A percentile compares a stretch with the other conserved stretches of the same genome.
These are phyloP conservation scores for Atta texana DNA, from an alignment of 1,140 invertebrate species.

Conservation along the genomic window DNA sequence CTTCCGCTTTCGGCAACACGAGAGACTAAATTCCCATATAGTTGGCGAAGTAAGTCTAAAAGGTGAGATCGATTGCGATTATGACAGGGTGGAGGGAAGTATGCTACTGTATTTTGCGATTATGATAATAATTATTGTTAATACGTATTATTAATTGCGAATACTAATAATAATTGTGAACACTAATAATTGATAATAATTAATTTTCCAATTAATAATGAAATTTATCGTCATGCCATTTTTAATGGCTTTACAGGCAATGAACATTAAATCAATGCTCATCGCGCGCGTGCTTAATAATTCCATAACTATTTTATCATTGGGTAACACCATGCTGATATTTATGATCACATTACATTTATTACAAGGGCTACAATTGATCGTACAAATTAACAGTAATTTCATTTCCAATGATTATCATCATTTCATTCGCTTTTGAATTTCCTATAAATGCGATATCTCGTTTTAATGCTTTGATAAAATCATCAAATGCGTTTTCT, in stretches of 20 bases:
- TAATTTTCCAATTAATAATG: slow-evolving; percentile 28
- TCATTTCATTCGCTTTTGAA: background rate
- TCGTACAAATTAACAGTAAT: slow-evolving; percentile 23
- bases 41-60: background rate
- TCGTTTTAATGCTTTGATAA: background rate
- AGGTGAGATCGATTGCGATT: background rate
- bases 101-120: background rate
- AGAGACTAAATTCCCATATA: slow-evolving; percentile 4
- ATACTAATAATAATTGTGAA: too few species aligned
- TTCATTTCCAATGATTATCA: slow-evolving; percentile 20
- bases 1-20: slow-evolving; percentile 22
- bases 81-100: background rate
- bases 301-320: slow-evolving; percentile 29
- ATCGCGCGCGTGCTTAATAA: slow-evolving; percentile 1
- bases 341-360: slow-evolving; percentile 1
- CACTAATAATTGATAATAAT: slow-evolving; percentile 9
- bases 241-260: slow-evolving; percentile 4
- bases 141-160: slow-evolving; percentile 27
- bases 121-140: slow-evolving; percentile 5
- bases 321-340: background rate
- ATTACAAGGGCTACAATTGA: slow-evolving; percentile 5
- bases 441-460: background rate
- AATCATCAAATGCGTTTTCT: background rate
- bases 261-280: background rate
- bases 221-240: background rate